Evolutionary conservation across 30 jellyfish, hydroid and myxozoan genomes (phyloP), one percentile per base, ranked within the genome.

Genomic region (Rhopilema esculentum): DNA sequence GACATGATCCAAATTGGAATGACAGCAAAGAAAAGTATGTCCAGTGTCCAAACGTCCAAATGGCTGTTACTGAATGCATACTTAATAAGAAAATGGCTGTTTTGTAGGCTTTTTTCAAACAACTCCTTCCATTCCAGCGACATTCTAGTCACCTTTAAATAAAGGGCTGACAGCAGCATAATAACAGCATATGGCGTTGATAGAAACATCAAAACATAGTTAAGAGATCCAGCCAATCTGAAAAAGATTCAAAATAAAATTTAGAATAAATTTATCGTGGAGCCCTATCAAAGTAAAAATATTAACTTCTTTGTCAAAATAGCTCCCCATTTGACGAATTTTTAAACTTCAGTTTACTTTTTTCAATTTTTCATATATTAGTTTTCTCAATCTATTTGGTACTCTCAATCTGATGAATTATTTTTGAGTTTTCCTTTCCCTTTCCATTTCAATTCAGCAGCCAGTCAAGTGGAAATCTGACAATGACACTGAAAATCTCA

Each of bases 41-140:
- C 61, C 79, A 76, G 70, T 24, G 92, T 83, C 92, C 92, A 83
- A n/a, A 83, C 80, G 26, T 32, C 82, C 28, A 68, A 57, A 50
- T 70, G 82, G 28, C 26, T 77, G 25, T 83, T 33, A 1, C 1
- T 26, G 23, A 83, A 23, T 61, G 92, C 80, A 40, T 83, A 69
- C 32, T 27, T 50, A 1, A 83, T 2, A 1, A 83, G 23, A 1
- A 52, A 25, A 18, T 70, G 80, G 0, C 86, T 28, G 62, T 52
- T 21, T 24, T 9, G 21, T 16, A 83, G 0, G 30, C 80, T 49
- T 53, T 28, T 24, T 8, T 20, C 52, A 26, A 83, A 19, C 69
- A 72, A 20, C 27, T 27, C 49, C 8, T n/a, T 22, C 0, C 31
- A 24, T 8, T 50, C 86, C 0, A 27, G 57, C 57, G 57, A 40